Percentiles rank a stretch among this genome's conserved stretches.
These are phyloP conservation scores for Paradisaea rubra DNA, from an alignment of 2,113 vertebrate genomes.

Conservation along the genomic window DNA sequence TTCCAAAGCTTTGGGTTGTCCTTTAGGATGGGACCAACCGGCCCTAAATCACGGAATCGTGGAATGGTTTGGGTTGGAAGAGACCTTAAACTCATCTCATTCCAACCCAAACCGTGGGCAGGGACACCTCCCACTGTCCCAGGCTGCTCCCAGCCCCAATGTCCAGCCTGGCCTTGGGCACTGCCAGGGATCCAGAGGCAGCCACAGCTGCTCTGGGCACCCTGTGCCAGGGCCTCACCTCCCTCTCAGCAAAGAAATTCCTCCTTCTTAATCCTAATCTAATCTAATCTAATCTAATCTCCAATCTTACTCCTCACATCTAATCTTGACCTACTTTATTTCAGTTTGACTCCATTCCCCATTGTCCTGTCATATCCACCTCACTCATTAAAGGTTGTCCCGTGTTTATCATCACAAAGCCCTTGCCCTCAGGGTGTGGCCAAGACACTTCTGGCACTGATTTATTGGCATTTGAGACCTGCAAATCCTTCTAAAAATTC, in stretches of 20 bases:
- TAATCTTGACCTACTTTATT: background rate
- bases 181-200: background rate
- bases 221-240: fast-evolving
- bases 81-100: fast-evolving
- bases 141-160: background rate
- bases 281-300: background rate
- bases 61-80: background rate
- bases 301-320: background rate
- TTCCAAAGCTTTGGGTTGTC: background rate
- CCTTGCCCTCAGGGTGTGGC: background rate
- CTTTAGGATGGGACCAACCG: background rate
- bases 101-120: background rate
- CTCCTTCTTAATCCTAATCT: background rate
- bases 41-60: background rate
- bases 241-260: background rate
- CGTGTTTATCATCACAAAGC: no score
- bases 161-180: background rate
- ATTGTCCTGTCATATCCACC: background rate
- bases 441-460: background rate
- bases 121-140: background rate
- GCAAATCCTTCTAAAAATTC: background rate
- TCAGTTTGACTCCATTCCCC: background rate
- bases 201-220: background rate
- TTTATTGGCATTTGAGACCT: background rate
- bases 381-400: background rate